Evolutionary conservation across 1,140 invertebrate species (phyloP).

Genomic region (Glossosoma conforme): DNA sequence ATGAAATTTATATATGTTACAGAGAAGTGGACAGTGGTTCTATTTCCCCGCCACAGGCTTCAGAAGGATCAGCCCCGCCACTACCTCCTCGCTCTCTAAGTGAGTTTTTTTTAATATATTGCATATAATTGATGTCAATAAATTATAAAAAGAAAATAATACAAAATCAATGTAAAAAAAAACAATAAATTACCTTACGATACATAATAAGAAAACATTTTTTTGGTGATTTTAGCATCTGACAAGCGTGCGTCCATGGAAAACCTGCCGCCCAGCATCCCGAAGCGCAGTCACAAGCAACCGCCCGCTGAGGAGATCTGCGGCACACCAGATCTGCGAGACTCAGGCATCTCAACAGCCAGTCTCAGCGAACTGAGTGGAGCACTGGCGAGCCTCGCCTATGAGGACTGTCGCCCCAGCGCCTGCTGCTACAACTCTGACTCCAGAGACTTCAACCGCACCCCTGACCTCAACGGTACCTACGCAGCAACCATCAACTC

Average conservation of each 20-base stretch:
- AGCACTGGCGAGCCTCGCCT: conserved; percentile 22
- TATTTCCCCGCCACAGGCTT: conserved; percentile 12
- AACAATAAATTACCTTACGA: neutral
- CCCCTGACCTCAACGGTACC: conserved; percentile 20
- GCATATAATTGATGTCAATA: neutral
- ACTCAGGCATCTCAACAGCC: conserved; percentile 29
- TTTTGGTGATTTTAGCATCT: conserved; percentile 7
- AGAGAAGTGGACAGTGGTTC: conserved; percentile 24
- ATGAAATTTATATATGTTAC: neutral
- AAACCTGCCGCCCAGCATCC: conserved; percentile 21
- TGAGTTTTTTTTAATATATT: conserved; percentile 5
- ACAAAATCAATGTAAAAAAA: neutral
- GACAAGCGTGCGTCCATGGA: conserved; percentile 29
- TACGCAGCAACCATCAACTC: conserved; percentile 21
- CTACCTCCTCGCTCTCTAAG: conserved; percentile 23
- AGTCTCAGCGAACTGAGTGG: conserved; percentile 26
- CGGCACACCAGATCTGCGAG: conserved; percentile 23
- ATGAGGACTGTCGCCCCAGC: conserved; percentile 21
- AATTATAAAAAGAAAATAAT: neutral
- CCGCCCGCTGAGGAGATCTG: conserved; percentile 16
- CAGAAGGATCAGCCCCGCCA: conserved; percentile 18
- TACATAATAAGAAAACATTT: neutral
- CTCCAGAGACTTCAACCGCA: conserved; percentile 22
- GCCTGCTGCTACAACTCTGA: conserved; percentile 25
- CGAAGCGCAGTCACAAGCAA: conserved; percentile 26